Evolutionary conservation across 2,797 vertebrate species (phyloP).

Genomic region (Amazona ochrocephala): DNA sequence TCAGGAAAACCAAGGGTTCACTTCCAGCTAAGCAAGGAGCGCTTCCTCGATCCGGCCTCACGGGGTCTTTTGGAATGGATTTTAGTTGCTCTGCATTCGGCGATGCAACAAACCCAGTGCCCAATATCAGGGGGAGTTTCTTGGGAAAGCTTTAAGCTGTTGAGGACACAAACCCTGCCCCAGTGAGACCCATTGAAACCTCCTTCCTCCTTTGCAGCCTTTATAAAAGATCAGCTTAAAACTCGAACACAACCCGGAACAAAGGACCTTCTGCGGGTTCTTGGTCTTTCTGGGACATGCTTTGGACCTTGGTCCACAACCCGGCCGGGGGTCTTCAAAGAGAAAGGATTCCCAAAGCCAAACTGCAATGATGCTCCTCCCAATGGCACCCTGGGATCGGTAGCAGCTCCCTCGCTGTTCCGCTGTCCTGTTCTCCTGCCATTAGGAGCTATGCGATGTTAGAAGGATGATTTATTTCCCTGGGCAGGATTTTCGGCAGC

Average conservation of each 20-base stretch:
- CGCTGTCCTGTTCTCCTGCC: neutral
- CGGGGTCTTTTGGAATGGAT: neutral
- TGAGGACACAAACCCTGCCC: neutral
- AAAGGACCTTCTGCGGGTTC: neutral
- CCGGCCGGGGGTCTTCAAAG: neutral
- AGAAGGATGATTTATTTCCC: neutral
- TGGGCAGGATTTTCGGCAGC: neutral
- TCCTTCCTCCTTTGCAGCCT: neutral
- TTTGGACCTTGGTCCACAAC: neutral
- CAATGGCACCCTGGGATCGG: neutral
- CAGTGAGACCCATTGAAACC: neutral
- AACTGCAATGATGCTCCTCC: neutral
- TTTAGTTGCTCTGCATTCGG: neutral
- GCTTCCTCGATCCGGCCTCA: neutral
- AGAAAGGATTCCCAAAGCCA: neutral
- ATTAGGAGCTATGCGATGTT: neutral
- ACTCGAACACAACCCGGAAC: neutral
- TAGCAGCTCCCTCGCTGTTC: neutral
- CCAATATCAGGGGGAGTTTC: neutral
- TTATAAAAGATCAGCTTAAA: neutral
- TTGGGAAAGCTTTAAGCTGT: neutral
- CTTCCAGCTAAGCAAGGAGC: neutral
- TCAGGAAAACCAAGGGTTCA: neutral
- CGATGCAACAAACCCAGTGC: neutral
- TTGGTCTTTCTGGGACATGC: neutral